These are phyloP conservation scores for Phyto melanocephala DNA, from an alignment of 2,888 invertebrate genomes.

Conservation along the genomic window DNA sequence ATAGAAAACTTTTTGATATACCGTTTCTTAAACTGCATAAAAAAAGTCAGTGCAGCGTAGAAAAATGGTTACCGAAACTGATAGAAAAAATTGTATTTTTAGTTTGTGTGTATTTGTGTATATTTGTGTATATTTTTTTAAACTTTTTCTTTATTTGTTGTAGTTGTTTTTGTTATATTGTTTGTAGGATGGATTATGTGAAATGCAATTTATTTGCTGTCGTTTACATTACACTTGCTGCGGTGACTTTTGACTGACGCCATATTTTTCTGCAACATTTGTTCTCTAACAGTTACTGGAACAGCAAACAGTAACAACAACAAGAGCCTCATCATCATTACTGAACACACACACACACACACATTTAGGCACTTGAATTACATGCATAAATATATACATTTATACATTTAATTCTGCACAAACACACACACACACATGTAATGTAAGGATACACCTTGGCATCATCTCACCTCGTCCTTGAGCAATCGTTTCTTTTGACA, in stretches of 20 bases:
- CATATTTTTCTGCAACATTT: slow-evolving; percentile 75
- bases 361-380: background rate
- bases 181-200: slow-evolving; percentile 61
- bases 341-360: background rate
- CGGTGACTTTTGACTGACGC: slow-evolving; percentile 76
- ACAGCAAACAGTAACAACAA: slow-evolving; percentile 20
- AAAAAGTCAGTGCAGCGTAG: background rate
- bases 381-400: background rate
- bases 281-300: slow-evolving; percentile 54
- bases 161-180: slow-evolving; percentile 16
- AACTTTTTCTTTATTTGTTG: background rate
- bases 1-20: slow-evolving; percentile 32
- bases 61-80: background rate
- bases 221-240: slow-evolving; percentile 73
- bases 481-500: slow-evolving; percentile 61
- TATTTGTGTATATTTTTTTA: background rate
- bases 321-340: slow-evolving; percentile 32
- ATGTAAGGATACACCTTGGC: slow-evolving; percentile 26
- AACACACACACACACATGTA: background rate
- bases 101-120: background rate
- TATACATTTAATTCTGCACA: background rate
- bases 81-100: background rate
- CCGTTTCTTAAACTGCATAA: slow-evolving; percentile 15
- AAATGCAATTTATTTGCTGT: slow-evolving; percentile 77
- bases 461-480: slow-evolving; percentile 62